Evolutionary conservation across 2,113 vertebrate genomes (phyloP).

Genomic region (Isurus oxyrinchus): DNA sequence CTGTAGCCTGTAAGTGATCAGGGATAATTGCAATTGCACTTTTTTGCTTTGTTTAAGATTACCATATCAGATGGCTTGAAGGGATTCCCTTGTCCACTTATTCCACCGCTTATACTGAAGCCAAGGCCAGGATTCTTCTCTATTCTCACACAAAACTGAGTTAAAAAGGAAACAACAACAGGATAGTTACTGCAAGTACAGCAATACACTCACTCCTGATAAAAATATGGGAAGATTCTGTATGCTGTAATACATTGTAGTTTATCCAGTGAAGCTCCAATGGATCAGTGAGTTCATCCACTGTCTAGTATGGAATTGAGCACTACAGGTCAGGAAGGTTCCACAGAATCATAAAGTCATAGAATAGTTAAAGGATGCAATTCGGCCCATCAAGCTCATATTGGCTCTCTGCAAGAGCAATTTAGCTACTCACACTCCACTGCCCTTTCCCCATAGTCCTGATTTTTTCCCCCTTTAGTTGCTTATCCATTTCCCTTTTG

Average conservation of each 20-base stretch:
- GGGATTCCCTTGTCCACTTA: slow-evolving; percentile 97
- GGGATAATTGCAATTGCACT: neutral
- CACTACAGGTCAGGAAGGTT: neutral
- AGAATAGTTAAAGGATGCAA: neutral
- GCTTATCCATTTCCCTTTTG: neutral
- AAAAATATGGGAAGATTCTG: neutral
- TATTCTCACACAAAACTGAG: slow-evolving; percentile 94
- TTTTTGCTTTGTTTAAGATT: slow-evolving; percentile 41
- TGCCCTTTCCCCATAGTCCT: neutral
- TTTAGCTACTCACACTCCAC: neutral
- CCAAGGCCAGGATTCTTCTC: slow-evolving; percentile 98
- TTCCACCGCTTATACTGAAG: slow-evolving; percentile 98
- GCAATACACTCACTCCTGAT: neutral
- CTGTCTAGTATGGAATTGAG: neutral
- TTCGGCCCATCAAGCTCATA: neutral
- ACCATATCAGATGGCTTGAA: slow-evolving; percentile 99
- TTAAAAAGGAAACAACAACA: neutral
- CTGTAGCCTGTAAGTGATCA: slow-evolving; percentile 8
- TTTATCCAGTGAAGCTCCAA: neutral
- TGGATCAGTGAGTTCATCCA: neutral
- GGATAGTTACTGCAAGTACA: neutral
- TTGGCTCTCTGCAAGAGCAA: neutral
- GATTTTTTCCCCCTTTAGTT: neutral
- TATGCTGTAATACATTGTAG: neutral
- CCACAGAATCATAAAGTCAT: neutral